A percentile compares a stretch with the other conserved stretches of the same genome.
phyloP scores from a whole-genome alignment of 2,888 invertebrate genomes.

The Xanthorhoe designata region DNA sequence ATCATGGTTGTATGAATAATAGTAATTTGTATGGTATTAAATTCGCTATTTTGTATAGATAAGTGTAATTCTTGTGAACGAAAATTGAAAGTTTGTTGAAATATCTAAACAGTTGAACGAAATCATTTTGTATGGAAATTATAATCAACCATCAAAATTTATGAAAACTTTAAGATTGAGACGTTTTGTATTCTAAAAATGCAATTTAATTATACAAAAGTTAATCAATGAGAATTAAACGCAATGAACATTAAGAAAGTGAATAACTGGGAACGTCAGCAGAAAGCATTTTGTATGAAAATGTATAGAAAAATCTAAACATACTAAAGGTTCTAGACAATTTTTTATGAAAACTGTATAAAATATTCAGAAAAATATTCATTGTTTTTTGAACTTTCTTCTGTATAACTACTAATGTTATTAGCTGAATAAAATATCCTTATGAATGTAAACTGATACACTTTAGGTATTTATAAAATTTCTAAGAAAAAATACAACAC shows the following conservation, averaged over 20 bases:
- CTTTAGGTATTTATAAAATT: conserved; percentile 1
- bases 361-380: conserved; percentile 15
- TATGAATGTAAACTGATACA: background rate
- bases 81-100: background rate
- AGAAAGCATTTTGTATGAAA: background rate
- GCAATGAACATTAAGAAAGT: too few species aligned
- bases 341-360: conserved; percentile 21
- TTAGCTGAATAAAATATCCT: background rate
- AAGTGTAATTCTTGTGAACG: background rate
- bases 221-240: too few species aligned
- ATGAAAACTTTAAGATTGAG: too few species aligned
- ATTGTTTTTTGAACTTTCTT: background rate
- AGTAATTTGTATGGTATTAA: background rate
- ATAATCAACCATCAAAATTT: too few species aligned
- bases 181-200: too few species aligned
- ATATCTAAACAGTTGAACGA: too few species aligned
- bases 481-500: background rate
- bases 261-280: background rate
- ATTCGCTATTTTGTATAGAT: background rate
- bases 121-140: too few species aligned
- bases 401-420: background rate
- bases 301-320: background rate
- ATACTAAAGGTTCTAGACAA: background rate
- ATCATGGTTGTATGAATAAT: background rate
- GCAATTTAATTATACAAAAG: too few species aligned